These are phyloP conservation scores for Chrysemys picta DNA, from an alignment of 2,113 vertebrate genomes.

Conservation along the genomic window DNA sequence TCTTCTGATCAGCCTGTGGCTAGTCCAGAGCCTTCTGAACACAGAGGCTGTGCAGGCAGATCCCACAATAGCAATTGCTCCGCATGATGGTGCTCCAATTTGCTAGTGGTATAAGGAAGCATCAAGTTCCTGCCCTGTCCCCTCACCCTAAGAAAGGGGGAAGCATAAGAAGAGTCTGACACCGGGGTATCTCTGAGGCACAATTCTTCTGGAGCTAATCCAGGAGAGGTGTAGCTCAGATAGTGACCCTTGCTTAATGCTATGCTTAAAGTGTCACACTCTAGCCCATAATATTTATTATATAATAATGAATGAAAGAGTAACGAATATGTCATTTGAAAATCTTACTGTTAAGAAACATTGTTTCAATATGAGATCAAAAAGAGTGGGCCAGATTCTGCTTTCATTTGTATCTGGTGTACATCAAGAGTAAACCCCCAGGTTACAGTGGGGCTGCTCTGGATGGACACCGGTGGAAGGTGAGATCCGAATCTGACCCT, in stretches of 20 bases:
- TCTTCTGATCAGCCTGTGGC: rapidly evolving
- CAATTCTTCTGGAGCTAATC: background rate
- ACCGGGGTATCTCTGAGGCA: background rate
- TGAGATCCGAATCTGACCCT: conserved; percentile 39
- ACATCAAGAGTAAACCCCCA: background rate
- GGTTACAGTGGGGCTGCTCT: conserved; percentile 13
- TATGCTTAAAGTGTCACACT: background rate
- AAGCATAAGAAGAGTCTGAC: background rate
- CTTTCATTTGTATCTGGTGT: background rate
- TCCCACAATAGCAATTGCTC: background rate
- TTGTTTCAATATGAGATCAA: background rate
- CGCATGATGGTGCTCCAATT: background rate
- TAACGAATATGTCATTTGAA: background rate
- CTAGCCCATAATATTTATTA: background rate
- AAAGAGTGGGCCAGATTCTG: background rate
- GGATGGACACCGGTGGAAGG: conserved; percentile 32
- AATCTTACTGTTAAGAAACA: background rate
- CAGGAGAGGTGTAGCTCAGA: background rate
- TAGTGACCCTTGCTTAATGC: background rate
- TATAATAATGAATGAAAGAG: background rate
- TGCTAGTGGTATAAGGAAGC: background rate
- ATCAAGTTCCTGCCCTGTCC: background rate
- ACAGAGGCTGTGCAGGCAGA: background rate
- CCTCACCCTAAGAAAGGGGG: background rate
- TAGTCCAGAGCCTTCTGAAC: background rate